Evolutionary conservation across 1,140 invertebrate species (phyloP).

Genomic region (Tetramorium alpestre): DNA sequence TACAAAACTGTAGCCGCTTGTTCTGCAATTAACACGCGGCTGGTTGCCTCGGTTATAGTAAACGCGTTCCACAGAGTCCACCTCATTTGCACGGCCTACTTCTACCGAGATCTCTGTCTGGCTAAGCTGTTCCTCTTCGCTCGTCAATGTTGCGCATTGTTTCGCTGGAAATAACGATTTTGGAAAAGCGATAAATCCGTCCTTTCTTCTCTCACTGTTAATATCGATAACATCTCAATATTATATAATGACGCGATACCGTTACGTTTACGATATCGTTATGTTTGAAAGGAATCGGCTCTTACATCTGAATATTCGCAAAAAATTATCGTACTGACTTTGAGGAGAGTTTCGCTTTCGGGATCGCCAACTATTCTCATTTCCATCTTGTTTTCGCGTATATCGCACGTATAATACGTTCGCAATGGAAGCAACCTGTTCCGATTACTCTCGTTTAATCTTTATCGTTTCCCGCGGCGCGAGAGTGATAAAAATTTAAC

Average conservation of each 20-base stretch:
- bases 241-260: too few relatives aligned
- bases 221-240: not conserved
- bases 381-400: not conserved
- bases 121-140: not conserved
- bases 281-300: not conserved
- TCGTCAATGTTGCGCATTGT: slow-evolving; percentile 34
- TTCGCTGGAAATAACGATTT: slow-evolving; percentile 7
- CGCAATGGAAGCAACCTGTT: not conserved
- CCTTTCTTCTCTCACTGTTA: not conserved
- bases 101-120: slow-evolving; percentile 59
- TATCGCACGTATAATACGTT: not conserved
- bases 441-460: not conserved
- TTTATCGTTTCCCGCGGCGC: not conserved
- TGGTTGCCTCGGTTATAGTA: slow-evolving; percentile 68
- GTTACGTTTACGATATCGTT: too few relatives aligned
- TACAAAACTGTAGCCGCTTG: slow-evolving; percentile 79
- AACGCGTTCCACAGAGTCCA: slow-evolving; percentile 67
- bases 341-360: too few relatives aligned
- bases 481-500: not conserved
- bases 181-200: not conserved
- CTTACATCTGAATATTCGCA: not conserved
- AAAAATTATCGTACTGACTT: not conserved
- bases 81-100: slow-evolving; percentile 82
- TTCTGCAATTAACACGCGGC: slow-evolving; percentile 81
- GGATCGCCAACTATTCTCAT: not conserved